Base-by-base conservation (phyloP, 2,797 vertebrate species). In the Sebastiscus tertius region DNA sequence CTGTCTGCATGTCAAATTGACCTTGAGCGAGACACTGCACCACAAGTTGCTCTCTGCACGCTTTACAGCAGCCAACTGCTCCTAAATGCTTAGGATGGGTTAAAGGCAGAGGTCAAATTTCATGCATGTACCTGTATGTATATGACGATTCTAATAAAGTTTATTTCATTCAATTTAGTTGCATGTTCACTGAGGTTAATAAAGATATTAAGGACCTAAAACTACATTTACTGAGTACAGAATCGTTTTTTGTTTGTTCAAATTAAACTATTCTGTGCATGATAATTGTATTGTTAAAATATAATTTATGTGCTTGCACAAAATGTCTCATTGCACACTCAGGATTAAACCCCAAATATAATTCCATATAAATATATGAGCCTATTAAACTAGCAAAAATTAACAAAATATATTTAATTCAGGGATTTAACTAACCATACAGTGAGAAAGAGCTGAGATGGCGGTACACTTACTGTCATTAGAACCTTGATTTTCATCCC, bases 401-500 rank as follows among this genome's bases (percentile, higher is more conserved):
- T 3, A 78, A 56, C 33, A 72, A 60, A 60, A 46, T 5, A 20
- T 13, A n/a, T 66, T 33, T 31, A 31, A 56, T 63, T 20, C 29
- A 55, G 24, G 16, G 14, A 63, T 20, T 31, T 20, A 52, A 64
- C 6, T 9, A 66, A 73, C 20, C 24, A 65, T 13, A 63, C 7
- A 49, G 7, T 20, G 11, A 63, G 27, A 62, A 18, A 67, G 29
- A 75, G 24, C 73, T 20, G 24, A 79, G 20, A 54, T 24, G 20
- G 13, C 22, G 49, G 46, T 46, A 73, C 54, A 95, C 96, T 96
- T 97, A 99, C 98, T 98, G 96, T 99, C 98, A 83, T 96, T 97
- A 76, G 96, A 97, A 24, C 94, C 95, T 95, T 97, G 98, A 92
- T 94, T 97, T 92, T 98, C 97, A 92, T 99, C 98, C 97, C 97